Base-by-base conservation (phyloP, 2,888 invertebrate species). In the Prosapia bicincta region DNA sequence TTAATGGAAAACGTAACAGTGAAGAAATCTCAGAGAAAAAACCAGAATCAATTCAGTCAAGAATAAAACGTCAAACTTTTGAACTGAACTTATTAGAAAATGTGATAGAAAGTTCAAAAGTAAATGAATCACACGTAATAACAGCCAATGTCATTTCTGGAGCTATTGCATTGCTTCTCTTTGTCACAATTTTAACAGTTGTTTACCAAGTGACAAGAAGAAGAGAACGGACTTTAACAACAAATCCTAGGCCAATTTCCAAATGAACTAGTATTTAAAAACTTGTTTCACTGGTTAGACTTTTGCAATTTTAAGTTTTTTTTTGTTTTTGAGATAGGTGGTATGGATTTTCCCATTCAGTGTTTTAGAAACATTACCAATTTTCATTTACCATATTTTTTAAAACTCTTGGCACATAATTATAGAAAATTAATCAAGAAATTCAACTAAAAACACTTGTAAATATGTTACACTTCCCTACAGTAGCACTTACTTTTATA, bases 1-100 rank as follows among this genome's bases (percentile, higher is more conserved):
- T 65, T 38, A 71, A 77, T 65, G 74, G 65, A 54, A 74, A 72
- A 66, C 65, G 72, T 15, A 74, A 71, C 28, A 20, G n/a, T 20
- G 54, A 54, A 54, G 54, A 54, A n/a, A 54, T 2, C 20, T 1
- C 20, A 20, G 54, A 54, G 7, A 38, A 38, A 6, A 54, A 54
- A 54, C 10, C 2, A 20, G 54, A 54, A 20, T n/a, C 7, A 20
- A 9, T 54, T 10, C n/a, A 54, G 13, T 54, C 54, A 3, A 54
- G 54, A 20, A 54, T 20, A n/a, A 54, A 54, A 20, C 54, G 54
- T 20, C 20, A 54, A 54, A 54, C 54, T 54, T n/a, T 54, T 5
- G 54, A 54, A 5, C 5, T 20, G 20, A 38, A 38, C 13, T 2
- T 20, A 1, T 54, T 54, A 54, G 20, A 54, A 54, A 54, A 54